A percentile compares a stretch with the other conserved stretches of the same genome.
phyloP scores from a whole-genome alignment of 2,888 invertebrate species.

The Limnephilus marmoratus region DNA sequence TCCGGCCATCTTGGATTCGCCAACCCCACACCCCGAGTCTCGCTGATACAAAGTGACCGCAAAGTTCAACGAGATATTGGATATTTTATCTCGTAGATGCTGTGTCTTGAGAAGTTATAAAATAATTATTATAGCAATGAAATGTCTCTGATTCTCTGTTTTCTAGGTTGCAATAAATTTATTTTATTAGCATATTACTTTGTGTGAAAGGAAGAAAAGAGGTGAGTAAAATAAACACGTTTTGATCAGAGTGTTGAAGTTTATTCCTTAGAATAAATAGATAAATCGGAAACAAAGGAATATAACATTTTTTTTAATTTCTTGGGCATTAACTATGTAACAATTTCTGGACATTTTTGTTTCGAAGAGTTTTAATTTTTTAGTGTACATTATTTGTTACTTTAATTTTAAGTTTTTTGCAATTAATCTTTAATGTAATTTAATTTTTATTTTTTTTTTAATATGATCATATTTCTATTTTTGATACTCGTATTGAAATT shows the following conservation, averaged over 20 bases:
- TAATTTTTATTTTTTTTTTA: too few relatives aligned
- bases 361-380: too few relatives aligned
- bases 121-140: background rate
- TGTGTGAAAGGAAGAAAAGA: background rate
- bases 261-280: background rate
- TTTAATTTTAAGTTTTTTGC: too few relatives aligned
- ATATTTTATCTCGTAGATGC: background rate
- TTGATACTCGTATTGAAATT: too few relatives aligned
- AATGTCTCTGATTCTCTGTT: background rate
- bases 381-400: too few relatives aligned
- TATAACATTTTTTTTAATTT: too few relatives aligned
- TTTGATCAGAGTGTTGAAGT: background rate
- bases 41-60: constrained; percentile 22
- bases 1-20: constrained; percentile 75
- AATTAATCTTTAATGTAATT: too few relatives aligned
- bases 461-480: too few relatives aligned
- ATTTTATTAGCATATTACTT: background rate
- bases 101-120: background rate
- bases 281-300: too few relatives aligned
- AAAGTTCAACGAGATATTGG: constrained; percentile 11
- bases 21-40: constrained; percentile 70
- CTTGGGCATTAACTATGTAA: too few relatives aligned
- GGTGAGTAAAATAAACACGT: background rate
- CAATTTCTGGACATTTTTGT: too few relatives aligned
- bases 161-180: background rate